Evolutionary conservation across 2,888 invertebrate species (phyloP).

Genomic region (Sinohyriopsis cumingii): DNA sequence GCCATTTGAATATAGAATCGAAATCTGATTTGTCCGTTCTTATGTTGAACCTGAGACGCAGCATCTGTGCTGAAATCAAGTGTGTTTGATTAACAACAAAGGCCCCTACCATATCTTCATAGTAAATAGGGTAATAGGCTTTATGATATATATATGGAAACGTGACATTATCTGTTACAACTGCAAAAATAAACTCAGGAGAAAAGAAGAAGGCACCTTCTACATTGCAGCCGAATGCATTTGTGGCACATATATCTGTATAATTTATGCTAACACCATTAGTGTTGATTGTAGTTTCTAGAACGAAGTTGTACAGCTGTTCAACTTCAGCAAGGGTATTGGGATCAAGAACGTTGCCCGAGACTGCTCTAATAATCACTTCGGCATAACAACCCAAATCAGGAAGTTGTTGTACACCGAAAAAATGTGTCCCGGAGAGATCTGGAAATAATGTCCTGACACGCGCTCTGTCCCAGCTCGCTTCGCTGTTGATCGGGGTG

Average conservation of each 20-base stretch:
- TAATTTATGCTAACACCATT: slow-evolving; percentile 5
- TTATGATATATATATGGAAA: slow-evolving; percentile 23
- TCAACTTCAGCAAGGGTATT: slow-evolving; percentile 18
- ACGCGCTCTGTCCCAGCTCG: slow-evolving; percentile 40
- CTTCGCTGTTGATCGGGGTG: slow-evolving; percentile 52
- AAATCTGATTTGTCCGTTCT: slow-evolving; percentile 16
- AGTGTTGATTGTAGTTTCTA: slow-evolving; percentile 5
- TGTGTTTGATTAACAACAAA: neutral
- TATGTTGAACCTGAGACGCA: slow-evolving; percentile 26
- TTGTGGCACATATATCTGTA: slow-evolving; percentile 24
- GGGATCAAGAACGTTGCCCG: slow-evolving; percentile 18
- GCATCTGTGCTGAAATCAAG: slow-evolving; percentile 17
- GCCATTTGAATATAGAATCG: slow-evolving; percentile 19
- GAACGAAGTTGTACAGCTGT: slow-evolving; percentile 3
- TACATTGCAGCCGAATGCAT: slow-evolving; percentile 14
- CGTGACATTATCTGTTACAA: slow-evolving; percentile 9
- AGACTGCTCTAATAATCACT: slow-evolving; percentile 25
- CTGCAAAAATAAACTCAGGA: slow-evolving; percentile 7
- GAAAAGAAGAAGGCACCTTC: slow-evolving; percentile 22
- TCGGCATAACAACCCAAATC: slow-evolving; percentile 19
- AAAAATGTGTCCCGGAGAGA: slow-evolving; percentile 27
- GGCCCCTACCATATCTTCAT: slow-evolving; percentile 14
- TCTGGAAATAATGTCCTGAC: slow-evolving; percentile 37
- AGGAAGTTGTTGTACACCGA: slow-evolving; percentile 19
- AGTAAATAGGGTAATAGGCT: neutral